phyloP scores from a whole-genome alignment of 2,888 invertebrate genomes.

The Rotaria sp. region DNA sequence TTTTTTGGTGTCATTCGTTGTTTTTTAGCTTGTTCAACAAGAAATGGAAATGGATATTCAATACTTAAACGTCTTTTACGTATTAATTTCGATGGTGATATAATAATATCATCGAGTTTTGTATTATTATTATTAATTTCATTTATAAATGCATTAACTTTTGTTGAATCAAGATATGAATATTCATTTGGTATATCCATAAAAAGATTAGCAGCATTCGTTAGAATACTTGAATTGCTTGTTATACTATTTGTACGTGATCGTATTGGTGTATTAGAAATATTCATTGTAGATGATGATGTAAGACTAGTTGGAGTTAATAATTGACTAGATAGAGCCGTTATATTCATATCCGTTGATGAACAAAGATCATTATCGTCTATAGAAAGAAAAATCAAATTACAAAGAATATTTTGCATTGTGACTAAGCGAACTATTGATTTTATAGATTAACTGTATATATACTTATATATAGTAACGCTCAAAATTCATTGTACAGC shows the following conservation, averaged over 20 bases:
- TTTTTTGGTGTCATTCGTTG: neutral
- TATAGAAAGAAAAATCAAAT: neutral
- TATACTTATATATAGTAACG: too few species aligned
- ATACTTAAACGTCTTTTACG: slow-evolving; percentile 2
- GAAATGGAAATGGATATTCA: slow-evolving; percentile 28
- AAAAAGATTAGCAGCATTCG: neutral
- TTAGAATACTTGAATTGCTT: neutral
- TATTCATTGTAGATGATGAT: neutral
- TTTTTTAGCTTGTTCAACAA: neutral
- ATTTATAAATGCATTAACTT: neutral
- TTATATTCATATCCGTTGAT: neutral
- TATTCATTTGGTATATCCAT: slow-evolving; percentile 1
- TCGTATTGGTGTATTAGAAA: neutral
- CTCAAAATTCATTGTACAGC: too few species aligned
- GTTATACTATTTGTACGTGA: neutral
- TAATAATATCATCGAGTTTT: neutral
- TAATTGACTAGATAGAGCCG: neutral
- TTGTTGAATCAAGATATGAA: neutral
- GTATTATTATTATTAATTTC: neutral
- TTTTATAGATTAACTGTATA: too few species aligned
- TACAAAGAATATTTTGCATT: too few species aligned
- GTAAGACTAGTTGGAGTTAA: neutral
- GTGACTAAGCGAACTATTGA: too few species aligned
- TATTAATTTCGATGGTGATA: neutral
- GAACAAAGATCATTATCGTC: neutral